Percentiles rank a stretch among this genome's conserved stretches.
These are phyloP conservation scores for Nothura maculosa DNA, from an alignment of 2,797 vertebrate species.

Conservation along the genomic window DNA sequence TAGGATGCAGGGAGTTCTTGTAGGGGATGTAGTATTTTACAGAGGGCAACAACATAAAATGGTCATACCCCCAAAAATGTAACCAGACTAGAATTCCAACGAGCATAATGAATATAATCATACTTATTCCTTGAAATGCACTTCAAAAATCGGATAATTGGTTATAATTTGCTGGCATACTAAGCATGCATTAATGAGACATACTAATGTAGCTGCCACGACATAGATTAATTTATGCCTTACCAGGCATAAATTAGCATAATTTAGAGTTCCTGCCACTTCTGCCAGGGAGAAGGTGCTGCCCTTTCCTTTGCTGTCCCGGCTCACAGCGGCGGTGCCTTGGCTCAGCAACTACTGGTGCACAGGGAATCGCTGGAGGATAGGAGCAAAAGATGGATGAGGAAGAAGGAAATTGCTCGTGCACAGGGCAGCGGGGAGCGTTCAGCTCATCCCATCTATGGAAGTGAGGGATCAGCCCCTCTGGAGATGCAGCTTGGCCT, in stretches of 20 bases:
- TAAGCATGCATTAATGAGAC: slow-evolving; percentile 28
- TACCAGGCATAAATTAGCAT: slow-evolving; percentile 35
- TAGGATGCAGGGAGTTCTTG: background rate
- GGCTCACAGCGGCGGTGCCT: background rate
- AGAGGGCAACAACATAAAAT: background rate
- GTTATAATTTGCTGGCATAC: slow-evolving; percentile 29
- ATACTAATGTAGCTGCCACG: slow-evolving; percentile 26
- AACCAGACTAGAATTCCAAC: slow-evolving; percentile 4
- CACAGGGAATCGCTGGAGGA: background rate
- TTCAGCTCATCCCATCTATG: background rate
- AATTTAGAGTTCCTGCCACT: background rate
- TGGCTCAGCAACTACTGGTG: background rate
- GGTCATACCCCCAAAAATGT: background rate
- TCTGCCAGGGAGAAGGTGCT: background rate
- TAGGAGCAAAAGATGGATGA: background rate
- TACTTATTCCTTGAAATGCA: background rate
- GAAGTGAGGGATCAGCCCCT: background rate
- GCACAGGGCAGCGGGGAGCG: background rate
- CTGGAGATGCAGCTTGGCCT: background rate
- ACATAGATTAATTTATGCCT: background rate
- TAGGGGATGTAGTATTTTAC: background rate
- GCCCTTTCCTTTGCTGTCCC: background rate
- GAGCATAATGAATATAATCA: slow-evolving; percentile 37
- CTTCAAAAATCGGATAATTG: slow-evolving; percentile 31
- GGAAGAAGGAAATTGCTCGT: rapidly evolving